Base-by-base conservation (phyloP, 2,797 vertebrate species). In the Melanotaenia nigrans region DNA sequence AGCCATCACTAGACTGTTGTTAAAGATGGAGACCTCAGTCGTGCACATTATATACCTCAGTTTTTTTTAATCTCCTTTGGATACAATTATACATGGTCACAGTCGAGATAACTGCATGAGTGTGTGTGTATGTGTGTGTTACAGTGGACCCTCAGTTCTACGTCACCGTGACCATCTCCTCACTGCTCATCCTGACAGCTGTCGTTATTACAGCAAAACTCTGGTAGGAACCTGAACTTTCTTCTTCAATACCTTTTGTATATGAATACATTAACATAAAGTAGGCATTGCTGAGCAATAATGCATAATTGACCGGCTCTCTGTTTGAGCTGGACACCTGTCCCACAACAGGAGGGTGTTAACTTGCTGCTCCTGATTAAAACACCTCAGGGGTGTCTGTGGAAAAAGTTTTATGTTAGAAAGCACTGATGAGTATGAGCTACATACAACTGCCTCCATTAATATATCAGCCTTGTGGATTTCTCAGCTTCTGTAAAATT, bases 111-210 rank as follows among this genome's bases (percentile, higher is more conserved):
- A 85, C 42, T 57, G 30, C 61, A 59, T 73, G 47, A 47, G 75
- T 70, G 4, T 86, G 70, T 85, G 60, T 87, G 68, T 85, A 54
- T 85, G 71, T 89, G 79, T 91, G 68, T 92, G 68, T 91, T 92
- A 74, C 90, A 95, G 95, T 95, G 87, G 95, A 95, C 89, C 95
- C 95, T 87, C 95, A 95, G 92, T 95, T 95, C 92, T 95, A 95
- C 80, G 95, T 95, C 89, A 95, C 95, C 53, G 93, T 95, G 90
- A 95, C 93, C 83, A 95, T 95, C 90, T 95, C 95, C 28, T 93
- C 94, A n/a, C 86, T 95, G 82, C 94, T 95, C 85, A 93, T 95
- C 90, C 81, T 95, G 81, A 94, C 91, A 33, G 95, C 94, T 18
- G 89, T 95, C 87, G 69, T 94, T 86, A 94, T 95, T 71, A 93